Evolutionary conservation across 1,140 invertebrate genomes (phyloP), one percentile per base, ranked within the genome.

Genomic region (Vanessa tameamea): DNA sequence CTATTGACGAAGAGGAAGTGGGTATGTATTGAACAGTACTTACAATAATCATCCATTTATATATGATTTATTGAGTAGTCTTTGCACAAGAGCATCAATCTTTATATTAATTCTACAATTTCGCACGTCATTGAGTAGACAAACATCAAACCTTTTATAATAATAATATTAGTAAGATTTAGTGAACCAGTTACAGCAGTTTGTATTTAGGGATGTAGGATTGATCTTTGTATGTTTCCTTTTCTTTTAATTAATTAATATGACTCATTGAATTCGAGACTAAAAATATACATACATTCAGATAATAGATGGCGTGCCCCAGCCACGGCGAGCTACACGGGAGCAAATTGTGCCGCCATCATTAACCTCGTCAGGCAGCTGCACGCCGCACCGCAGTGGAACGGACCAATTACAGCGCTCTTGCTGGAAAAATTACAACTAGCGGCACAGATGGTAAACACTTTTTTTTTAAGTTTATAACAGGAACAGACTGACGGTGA

Each of bases 291-390:
- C 4, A 51, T 57, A 26, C 13, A 12, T 76, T n/a, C 70, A 92
- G 91, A 92, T 64, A 88, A 88, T 72, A 84, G 91, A 82, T 92
- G 91, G 91, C 88, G 91, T 13, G 91, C 91, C 3, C 87, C 89
- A 2, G 89, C 90, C 0, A 92, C 91, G 0, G 87, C 88, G 2
- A 91, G 89, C 64, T 90, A 92, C 75, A 92, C 91, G n/a, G 91
- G 90, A 13, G 79, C 77, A 0, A 87, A 83, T 11, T 89, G 89
- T 75, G 88, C 85, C 0, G 87, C 84, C n/a, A 69, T 90, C 20
- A 85, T 88, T 13, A 80, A 83, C 43, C 76, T 92, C 6, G 70
- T 92, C 31, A 80, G 89, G 1, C 83, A 84, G 16, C 69, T 92
- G 69, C 87, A 91, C 76, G n/a, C 82, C 23, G 78, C 86, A 51